Percentiles rank a stretch among this genome's conserved stretches.
Conservation (phyloP, 2,888 invertebrate genomes). For the Cephus sareptanus region DNA sequence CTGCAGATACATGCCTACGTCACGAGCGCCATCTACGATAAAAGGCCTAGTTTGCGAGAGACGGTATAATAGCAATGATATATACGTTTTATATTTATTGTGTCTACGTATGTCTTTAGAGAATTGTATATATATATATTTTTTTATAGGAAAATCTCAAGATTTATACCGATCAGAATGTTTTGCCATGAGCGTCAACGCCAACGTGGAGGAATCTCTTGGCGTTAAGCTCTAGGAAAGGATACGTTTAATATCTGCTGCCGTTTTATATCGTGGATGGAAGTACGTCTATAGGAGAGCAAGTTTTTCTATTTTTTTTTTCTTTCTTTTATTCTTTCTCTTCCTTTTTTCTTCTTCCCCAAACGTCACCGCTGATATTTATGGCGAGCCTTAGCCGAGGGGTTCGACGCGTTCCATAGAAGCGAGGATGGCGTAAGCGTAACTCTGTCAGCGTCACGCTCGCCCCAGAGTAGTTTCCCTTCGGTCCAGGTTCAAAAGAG, state of each 20-base stretch:
- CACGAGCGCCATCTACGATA: neutral
- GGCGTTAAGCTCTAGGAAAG: neutral
- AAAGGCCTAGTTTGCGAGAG: neutral
- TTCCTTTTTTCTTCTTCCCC: constrained; percentile 28
- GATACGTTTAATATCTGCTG: constrained; percentile 2
- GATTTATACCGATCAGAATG: neutral
- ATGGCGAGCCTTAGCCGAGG: constrained; percentile 57
- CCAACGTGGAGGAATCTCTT: neutral
- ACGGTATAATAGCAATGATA: neutral
- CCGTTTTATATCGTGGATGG: constrained; percentile 36
- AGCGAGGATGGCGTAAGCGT: constrained; percentile 41
- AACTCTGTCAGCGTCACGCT: constrained; percentile 57
- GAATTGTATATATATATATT: neutral
- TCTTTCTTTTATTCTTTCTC: constrained; percentile 35
- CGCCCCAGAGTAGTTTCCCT: constrained; percentile 30
- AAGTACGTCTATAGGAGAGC: constrained; percentile 43
- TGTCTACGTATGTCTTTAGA: neutral
- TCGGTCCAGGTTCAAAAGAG: constrained; percentile 6
- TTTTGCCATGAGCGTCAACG: neutral
- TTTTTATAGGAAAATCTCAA: neutral
- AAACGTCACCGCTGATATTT: constrained; percentile 62
- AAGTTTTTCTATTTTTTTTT: constrained; percentile 35
- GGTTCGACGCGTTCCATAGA: constrained; percentile 43
- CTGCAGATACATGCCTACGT: neutral
- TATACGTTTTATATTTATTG: neutral